Evolutionary conservation across 1,140 invertebrate species (phyloP), one percentile per base, ranked within the genome.

Genomic region (Armadillidium nasatum): DNA sequence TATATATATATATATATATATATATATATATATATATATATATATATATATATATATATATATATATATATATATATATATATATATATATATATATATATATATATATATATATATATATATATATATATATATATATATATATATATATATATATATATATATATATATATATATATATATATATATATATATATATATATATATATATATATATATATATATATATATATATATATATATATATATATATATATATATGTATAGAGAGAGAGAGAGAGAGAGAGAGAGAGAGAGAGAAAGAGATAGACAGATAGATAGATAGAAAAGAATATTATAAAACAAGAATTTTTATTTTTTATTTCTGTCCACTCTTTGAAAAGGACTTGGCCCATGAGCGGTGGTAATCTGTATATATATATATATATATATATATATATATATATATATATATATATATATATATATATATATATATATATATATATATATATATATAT

Each of bases 141-240:
- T 68, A 11, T 68, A 68, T 68, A 68, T 19, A 68, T 19, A 68
- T 19, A n/a, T 68, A n/a, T n/a, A 68, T 68, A 68, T n/a, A 68
- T 68, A n/a, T 68, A 68, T 68, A 68, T 15, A 67, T 15, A 67
- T 15, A 15, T 15, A 67, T 15, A 67, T 15, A 67, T 15, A 67
- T 15, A 15, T 15, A 9, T 15, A 67, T 15, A 67, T 15, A 67
- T 15, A 23, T n/a, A 68, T 68, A 68, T n/a, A 68, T n/a, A 68
- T n/a, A n/a, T n/a, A 68, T n/a, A 68, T n/a, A 68, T n/a, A 68
- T n/a, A n/a, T n/a, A 68, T n/a, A 68, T n/a, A 68, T 68, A 68
- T n/a, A n/a, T 68, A 68, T 68, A 68, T n/a, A 68, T 68, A 68
- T 68, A n/a, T n/a, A 68, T 68, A 68, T n/a, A 68, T n/a, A 68